A percentile compares a stretch with the other conserved stretches of the same genome.
phyloP scores from a whole-genome alignment of 2,797 vertebrate species.

The Urophycis tenuis region DNA sequence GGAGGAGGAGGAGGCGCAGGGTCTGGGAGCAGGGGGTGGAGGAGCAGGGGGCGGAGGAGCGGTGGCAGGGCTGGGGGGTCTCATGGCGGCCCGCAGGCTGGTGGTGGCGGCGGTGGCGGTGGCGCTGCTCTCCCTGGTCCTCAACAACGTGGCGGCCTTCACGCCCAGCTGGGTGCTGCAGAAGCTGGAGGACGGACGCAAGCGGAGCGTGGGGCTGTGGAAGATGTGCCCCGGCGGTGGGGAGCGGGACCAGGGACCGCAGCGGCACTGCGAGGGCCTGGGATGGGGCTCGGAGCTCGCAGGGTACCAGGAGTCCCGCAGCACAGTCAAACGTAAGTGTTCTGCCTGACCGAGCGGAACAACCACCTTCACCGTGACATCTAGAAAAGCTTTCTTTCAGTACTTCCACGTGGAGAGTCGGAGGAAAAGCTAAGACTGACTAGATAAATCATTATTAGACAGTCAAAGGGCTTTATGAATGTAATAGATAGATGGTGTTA shows the following conservation, averaged over 20 bases:
- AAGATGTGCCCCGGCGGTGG: slow-evolving; percentile 77
- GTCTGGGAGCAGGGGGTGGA: slow-evolving; percentile 34
- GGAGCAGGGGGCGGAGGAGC: slow-evolving; percentile 45
- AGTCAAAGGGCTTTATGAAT: neutral
- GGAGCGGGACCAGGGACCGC: slow-evolving; percentile 60
- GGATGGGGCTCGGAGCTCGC: slow-evolving; percentile 87
- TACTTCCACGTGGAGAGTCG: neutral
- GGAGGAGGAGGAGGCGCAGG: slow-evolving; percentile 39
- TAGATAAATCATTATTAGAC: neutral
- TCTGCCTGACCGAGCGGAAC: neutral
- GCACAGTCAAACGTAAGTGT: slow-evolving; percentile 94
- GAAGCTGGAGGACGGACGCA: slow-evolving; percentile 84
- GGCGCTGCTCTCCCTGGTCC: slow-evolving; percentile 88
- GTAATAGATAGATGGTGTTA: neutral
- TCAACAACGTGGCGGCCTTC: slow-evolving; percentile 92
- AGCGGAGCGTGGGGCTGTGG: slow-evolving; percentile 93
- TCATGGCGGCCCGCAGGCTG: slow-evolving; percentile 90
- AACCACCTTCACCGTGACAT: neutral
- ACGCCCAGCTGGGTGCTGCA: slow-evolving; percentile 96
- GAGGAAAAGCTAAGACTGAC: neutral
- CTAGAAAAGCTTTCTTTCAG: neutral
- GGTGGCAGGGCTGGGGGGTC: slow-evolving; percentile 54
- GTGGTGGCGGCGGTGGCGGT: slow-evolving; percentile 87
- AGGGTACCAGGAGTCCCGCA: slow-evolving; percentile 91
- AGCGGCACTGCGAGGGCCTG: slow-evolving; percentile 75